A percentile compares a stretch with the other conserved stretches of the same genome.
Evolutionary conservation across 92 coral and sea anemone genomes (phyloP).

Genomic region (Paramuricea clavata): DNA sequence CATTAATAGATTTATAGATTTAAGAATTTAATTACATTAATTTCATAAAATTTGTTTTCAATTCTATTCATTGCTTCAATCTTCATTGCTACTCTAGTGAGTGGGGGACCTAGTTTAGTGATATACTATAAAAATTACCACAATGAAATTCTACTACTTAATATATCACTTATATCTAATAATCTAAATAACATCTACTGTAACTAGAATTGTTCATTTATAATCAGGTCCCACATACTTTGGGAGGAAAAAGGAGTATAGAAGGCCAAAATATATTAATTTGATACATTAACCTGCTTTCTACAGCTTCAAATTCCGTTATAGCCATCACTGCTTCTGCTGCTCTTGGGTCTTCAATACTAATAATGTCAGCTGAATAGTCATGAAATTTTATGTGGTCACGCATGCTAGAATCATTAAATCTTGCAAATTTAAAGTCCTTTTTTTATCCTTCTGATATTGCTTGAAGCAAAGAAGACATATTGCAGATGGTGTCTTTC

Average conservation of each 20-base stretch:
- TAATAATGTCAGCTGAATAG: slow-evolving; percentile 19
- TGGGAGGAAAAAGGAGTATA: too few species aligned
- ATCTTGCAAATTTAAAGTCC: slow-evolving; percentile 36
- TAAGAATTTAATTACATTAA: background rate
- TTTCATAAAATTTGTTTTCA: slow-evolving; percentile 11
- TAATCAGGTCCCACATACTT: background rate
- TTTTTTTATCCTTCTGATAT: slow-evolving; percentile 33
- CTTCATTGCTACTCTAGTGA: slow-evolving; percentile 6
- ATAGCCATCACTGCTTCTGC: slow-evolving; percentile 23
- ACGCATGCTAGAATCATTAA: slow-evolving; percentile 7
- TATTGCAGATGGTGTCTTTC: slow-evolving; percentile 37
- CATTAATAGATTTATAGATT: background rate
- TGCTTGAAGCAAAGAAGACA: slow-evolving; percentile 37
- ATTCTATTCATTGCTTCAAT: background rate
- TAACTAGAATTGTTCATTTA: background rate
- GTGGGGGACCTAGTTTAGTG: background rate
- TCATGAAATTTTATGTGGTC: slow-evolving; percentile 26
- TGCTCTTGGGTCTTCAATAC: slow-evolving; percentile 46
- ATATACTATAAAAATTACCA: background rate
- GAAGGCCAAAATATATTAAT: background rate
- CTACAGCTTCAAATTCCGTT: background rate
- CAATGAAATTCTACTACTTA: background rate
- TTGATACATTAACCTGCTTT: slow-evolving; percentile 9
- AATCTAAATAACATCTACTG: background rate
- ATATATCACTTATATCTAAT: slow-evolving; percentile 9